A percentile compares a stretch with the other conserved stretches of the same genome.
phyloP scores from a whole-genome alignment of 2,113 vertebrate genomes.

The Cebus imitator region DNA sequence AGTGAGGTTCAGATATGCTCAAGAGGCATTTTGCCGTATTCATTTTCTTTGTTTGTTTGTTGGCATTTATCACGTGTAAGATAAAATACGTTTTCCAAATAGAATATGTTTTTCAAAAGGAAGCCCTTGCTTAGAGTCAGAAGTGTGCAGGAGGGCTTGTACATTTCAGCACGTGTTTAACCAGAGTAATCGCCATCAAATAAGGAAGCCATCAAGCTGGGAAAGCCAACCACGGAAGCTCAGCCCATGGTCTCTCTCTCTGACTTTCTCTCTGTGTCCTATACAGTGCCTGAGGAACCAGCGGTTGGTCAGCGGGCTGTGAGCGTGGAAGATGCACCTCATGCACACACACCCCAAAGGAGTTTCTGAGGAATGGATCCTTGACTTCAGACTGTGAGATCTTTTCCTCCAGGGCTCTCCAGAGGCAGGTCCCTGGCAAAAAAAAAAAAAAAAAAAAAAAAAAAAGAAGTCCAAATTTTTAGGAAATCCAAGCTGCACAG shows the following conservation, averaged over 20 bases:
- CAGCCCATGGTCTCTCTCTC: not conserved
- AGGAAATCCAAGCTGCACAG: conserved; percentile 61
- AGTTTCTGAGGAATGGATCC: conserved; percentile 68
- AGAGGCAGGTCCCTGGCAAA: conserved; percentile 82
- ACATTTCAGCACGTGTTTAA: too few species aligned
- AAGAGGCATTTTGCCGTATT: not conserved
- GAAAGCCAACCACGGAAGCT: not conserved
- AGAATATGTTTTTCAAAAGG: not conserved
- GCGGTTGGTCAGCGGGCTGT: conserved; percentile 15
- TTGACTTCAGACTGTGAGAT: conserved; percentile 77
- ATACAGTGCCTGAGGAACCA: conserved; percentile 61
- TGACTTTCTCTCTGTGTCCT: not conserved
- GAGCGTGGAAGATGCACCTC: conserved; percentile 58
- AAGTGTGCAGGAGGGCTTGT: not conserved
- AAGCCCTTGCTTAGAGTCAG: not conserved
- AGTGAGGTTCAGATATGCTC: not conserved
- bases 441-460: conserved; percentile 36
- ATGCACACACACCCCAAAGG: conserved; percentile 51
- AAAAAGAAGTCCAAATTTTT: conserved; percentile 12
- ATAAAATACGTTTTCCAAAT: conserved; percentile 3
- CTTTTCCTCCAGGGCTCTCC: conserved; percentile 75
- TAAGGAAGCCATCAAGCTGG: not conserved
- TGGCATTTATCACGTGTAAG: not conserved
- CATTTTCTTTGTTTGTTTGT: not conserved
- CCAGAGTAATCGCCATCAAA: not conserved